Conservation (phyloP, 2,888 invertebrate species). For the Maniola hyperantus region DNA sequence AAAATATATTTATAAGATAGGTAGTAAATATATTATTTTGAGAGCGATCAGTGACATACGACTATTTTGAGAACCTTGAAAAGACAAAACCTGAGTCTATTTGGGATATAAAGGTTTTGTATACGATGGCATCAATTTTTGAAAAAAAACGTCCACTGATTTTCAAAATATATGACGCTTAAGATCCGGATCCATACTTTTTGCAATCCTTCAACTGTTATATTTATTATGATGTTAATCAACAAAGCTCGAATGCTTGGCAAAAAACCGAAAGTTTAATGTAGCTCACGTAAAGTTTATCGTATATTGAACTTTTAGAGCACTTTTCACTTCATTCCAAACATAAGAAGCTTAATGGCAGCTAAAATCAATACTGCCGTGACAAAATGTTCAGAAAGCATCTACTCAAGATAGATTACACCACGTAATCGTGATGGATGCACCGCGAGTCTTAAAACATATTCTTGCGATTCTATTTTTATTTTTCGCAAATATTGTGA, state of each 20-base stretch:
- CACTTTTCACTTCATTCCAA: neutral
- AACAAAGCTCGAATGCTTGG: neutral
- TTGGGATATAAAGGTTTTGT: no score
- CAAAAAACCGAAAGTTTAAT: neutral
- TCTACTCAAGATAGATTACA: neutral
- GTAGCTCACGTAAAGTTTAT: neutral
- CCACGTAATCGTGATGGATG: neutral
- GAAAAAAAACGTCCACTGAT: no score
- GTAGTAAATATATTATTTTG: no score
- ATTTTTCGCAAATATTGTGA: no score
- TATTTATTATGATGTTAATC: neutral
- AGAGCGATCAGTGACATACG: no score
- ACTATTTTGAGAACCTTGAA: no score
- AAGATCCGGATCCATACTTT: no score
- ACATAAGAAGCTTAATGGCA: neutral
- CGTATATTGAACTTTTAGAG: constrained; percentile 5
- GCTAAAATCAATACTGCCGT: neutral
- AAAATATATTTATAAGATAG: no score
- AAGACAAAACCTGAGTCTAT: no score
- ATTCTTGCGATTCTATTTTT: neutral
- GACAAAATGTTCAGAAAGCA: neutral
- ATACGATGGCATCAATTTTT: no score
- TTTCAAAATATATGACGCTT: no score
- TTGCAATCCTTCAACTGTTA: no score
- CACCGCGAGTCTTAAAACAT: neutral